Evolutionary conservation across 2,797 vertebrate species (phyloP).

Genomic region (Typhlichthys eigenmanni): DNA sequence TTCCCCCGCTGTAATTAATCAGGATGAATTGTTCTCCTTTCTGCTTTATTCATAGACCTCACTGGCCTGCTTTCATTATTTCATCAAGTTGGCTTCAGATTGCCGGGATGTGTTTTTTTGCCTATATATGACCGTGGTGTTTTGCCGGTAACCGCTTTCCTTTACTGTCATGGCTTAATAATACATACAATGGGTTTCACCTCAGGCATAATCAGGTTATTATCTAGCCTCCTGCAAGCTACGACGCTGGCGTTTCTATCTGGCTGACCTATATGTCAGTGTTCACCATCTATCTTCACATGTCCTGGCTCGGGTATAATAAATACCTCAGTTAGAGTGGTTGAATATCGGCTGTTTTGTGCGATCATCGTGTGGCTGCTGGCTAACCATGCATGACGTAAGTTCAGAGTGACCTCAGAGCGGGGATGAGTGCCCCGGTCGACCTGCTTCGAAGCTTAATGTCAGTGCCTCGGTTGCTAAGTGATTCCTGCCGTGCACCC

Average conservation of each 20-base stretch:
- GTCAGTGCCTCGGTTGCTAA: conserved; percentile 55
- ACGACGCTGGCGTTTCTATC: conserved; percentile 63
- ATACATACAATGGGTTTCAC: conserved; percentile 50
- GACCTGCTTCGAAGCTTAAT: conserved; percentile 44
- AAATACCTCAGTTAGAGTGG: conserved; percentile 22
- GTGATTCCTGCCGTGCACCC: conserved; percentile 50
- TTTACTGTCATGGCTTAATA: too few species aligned
- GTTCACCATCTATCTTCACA: conserved; percentile 32
- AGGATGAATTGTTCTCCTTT: conserved; percentile 18
- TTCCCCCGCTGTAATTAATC: conserved; percentile 37
- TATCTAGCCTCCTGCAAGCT: conserved; percentile 65
- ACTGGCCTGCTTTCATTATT: conserved; percentile 28
- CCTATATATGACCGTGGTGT: too few species aligned
- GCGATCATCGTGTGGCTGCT: neutral
- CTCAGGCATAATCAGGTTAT: conserved; percentile 61
- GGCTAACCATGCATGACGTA: neutral
- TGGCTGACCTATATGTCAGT: conserved; percentile 55
- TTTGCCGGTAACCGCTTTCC: too few species aligned
- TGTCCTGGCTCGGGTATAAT: neutral
- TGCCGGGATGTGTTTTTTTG: conserved; percentile 14
- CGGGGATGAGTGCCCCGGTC: conserved; percentile 22
- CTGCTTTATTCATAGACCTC: conserved; percentile 46
- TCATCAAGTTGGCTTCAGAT: conserved; percentile 27
- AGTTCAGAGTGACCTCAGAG: conserved; percentile 35
- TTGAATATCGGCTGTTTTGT: conserved; percentile 22